phyloP scores from a whole-genome alignment of 1,140 invertebrate species.

The Brachionus rotundiformis region DNA sequence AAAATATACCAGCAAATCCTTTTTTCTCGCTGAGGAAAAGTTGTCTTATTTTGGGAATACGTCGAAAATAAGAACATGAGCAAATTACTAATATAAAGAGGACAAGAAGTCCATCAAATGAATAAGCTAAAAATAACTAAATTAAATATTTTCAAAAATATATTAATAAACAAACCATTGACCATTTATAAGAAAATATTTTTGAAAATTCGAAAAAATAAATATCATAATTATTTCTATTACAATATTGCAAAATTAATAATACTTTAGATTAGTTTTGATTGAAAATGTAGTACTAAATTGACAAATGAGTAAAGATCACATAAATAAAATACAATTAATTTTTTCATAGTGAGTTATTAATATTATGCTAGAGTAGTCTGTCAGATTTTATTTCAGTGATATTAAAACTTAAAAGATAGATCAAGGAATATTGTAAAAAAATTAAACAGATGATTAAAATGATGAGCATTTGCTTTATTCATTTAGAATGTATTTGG shows the following conservation, averaged over 20 bases:
- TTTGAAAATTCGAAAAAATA: not conserved
- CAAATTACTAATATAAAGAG: slow-evolving; percentile 61
- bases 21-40: slow-evolving; percentile 64
- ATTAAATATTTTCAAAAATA: too few relatives aligned
- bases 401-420: too few relatives aligned
- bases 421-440: too few relatives aligned
- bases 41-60: slow-evolving; percentile 61
- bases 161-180: too few relatives aligned
- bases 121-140: slow-evolving; percentile 61
- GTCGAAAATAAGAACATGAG: slow-evolving; percentile 63
- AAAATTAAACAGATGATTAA: too few relatives aligned
- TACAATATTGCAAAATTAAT: not conserved
- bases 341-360: too few relatives aligned
- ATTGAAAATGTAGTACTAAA: too few relatives aligned
- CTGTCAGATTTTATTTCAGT: too few relatives aligned
- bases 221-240: not conserved
- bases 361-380: too few relatives aligned
- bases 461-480: slow-evolving; percentile 11
- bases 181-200: not conserved
- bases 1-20: slow-evolving; percentile 64
- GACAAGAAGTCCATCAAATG: slow-evolving; percentile 63
- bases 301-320: too few relatives aligned
- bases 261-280: not conserved
- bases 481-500: not conserved
- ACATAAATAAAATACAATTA: too few relatives aligned